Percentiles rank a stretch among this genome's conserved stretches.
These are phyloP conservation scores for Ruditapes philippinarum DNA, from an alignment of 1,140 invertebrate species.

Conservation along the genomic window DNA sequence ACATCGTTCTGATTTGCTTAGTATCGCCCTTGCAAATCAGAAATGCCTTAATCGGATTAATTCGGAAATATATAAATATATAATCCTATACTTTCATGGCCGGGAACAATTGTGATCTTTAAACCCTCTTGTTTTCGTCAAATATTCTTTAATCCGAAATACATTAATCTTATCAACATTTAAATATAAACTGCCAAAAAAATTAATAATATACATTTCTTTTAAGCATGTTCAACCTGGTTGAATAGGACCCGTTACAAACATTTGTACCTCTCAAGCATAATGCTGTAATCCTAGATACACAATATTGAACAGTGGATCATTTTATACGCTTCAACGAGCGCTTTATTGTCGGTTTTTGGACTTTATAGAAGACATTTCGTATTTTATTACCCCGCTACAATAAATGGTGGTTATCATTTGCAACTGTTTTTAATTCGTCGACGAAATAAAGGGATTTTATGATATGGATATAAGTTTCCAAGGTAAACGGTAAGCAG, in stretches of 20 bases:
- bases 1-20: background rate
- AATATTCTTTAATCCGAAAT: background rate
- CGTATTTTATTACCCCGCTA: background rate
- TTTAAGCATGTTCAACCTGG: background rate
- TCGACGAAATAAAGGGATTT: background rate
- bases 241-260: constrained; percentile 1
- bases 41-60: background rate
- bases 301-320: constrained; percentile 25
- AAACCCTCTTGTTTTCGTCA: constrained; percentile 27
- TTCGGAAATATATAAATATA: background rate
- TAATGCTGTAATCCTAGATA: constrained; percentile 28
- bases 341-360: background rate
- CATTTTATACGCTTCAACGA: constrained; percentile 8
- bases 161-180: background rate
- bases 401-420: background rate
- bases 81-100: background rate
- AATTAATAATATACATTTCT: constrained; percentile 15
- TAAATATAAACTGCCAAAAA: background rate
- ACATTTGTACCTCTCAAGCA: background rate
- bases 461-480: background rate
- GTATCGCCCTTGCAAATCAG: background rate
- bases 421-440: background rate
- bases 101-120: background rate
- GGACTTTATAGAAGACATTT: constrained; percentile 3
- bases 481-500: too few relatives aligned